Evolutionary conservation across 1,140 invertebrate species (phyloP), one percentile per base, ranked within the genome.

Genomic region (silkworm (Bombyx mori)): DNA sequence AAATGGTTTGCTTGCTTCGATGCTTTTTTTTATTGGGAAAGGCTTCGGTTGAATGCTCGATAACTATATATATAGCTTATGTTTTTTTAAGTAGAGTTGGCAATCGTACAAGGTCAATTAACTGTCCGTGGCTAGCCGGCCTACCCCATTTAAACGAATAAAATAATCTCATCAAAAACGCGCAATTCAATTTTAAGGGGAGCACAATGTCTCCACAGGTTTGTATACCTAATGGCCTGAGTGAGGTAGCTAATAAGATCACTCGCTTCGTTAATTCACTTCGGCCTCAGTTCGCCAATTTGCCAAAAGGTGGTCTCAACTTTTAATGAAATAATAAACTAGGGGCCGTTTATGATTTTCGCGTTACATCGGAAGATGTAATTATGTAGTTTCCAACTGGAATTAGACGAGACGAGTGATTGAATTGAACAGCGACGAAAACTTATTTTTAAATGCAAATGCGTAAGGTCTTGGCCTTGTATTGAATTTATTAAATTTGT

Each of bases 211-310:
- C 53, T 46, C 44, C n/a, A 8, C 49, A 48, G 56, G 56, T 44
- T 35, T 52, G 44, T 57, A 49, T 42, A 50, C 56, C 62, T 75
- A 69, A 74, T 71, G 63, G 63, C 57, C 65, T 54, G 68, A 75
- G 65, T 68, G 67, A 72, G 61, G 63, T 58, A 57, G 52, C 69
- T 75, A 75, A 75, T 70, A 69, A 68, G 65, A 75, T 75, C 62
- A 65, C 54, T 65, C 50, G 75, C 70, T 67, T 73, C 65, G 65
- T 73, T 77, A 73, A 77, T 73, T 73, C 61, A 52, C 55, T 57
- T 61, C 60, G 55, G 49, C 60, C 60, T 50, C 57, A 22, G 51
- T 58, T 69, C 56, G 66, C 62, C 68, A 65, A 69, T 71, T 69
- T 63, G 58, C 52, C 59, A 61, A 69, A 69, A 68, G 62, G 66